Evolutionary conservation across 1,140 invertebrate genomes (phyloP), one percentile per base, ranked within the genome.

Genomic region (Atta texana): DNA sequence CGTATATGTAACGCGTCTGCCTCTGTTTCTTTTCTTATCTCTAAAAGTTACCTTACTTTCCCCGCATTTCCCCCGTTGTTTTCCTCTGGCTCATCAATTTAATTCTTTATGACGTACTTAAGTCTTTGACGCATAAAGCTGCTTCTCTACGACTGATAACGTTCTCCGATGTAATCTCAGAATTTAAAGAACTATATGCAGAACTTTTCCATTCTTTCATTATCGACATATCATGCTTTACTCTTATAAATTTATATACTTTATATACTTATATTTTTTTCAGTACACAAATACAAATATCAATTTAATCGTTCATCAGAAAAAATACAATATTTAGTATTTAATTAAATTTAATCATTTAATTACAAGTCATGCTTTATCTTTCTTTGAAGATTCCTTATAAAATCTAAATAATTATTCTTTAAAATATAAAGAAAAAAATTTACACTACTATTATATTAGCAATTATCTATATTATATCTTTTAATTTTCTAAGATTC

Each of bases 11-110:
- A 66, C 6, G 28, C 59, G 51, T 16, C 28, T 89, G 77, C 28
- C 88, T 85, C 4, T 81, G 57, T 89, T 91, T 57, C 86, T 92
- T 90, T 68, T n/a, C 28, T 87, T 39, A 49, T 68, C 51, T 44
- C 51, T 81, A 14, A 44, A 44, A 24, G 10, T 24, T 16, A 14
- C 16, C 21, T 14, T 31, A 12, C 12, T 53, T 53, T n/a, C 21
- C 34, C 28, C 16, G 8, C 59, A 57, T 16, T 66, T 61, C 44
- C 16, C 21, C 24, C 14, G 12, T 24, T 21, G 57, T 49, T 18
- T 51, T 59, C 39, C n/a, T n/a, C 31, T 12, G n/a, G 34, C 18
- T 34, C 55, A 55, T 71, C 16, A 57, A 57, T 81, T 57, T 57
- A 24, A 39, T 71, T 18, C 24, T 21, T 39, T 8, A 16, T 24